Evolutionary conservation across 2,113 vertebrate species (phyloP).

Genomic region (Aramus guarauna): DNA sequence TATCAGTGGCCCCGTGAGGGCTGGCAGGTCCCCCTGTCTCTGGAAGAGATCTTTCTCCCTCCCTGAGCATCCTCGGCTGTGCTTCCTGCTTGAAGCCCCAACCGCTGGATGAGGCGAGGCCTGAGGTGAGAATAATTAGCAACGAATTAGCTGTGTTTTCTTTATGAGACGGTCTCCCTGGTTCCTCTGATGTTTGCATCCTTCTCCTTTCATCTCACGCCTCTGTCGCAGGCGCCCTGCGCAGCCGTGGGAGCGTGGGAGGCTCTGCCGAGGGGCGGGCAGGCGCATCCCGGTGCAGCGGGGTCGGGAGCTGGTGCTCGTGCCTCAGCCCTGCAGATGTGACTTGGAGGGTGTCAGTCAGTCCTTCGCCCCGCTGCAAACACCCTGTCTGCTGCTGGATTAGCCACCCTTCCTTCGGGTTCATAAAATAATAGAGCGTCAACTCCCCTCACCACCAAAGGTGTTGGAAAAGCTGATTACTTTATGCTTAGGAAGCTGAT

Average conservation of each 20-base stretch:
- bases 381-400: background rate
- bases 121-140: conserved; percentile 40
- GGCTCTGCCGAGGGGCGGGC: background rate
- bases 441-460: background rate
- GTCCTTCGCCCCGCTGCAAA: background rate
- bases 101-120: background rate
- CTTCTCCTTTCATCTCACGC: background rate
- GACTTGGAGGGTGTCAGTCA: fast-evolving
- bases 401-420: background rate
- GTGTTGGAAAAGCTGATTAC: background rate
- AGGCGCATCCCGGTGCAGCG: fast-evolving
- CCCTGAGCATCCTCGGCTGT: background rate
- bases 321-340: background rate
- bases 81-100: background rate
- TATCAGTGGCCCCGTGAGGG: fast-evolving
- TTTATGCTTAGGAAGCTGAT: background rate
- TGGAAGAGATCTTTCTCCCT: background rate
- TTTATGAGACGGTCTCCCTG: background rate
- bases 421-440: background rate
- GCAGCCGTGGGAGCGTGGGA: background rate
- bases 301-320: fast-evolving
- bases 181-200: conserved; percentile 15
- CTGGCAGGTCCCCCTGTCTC: background rate
- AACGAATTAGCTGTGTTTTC: conserved; percentile 19
- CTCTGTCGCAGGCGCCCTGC: background rate